Evolutionary conservation across 2,888 invertebrate species (phyloP).

Genomic region (Eupithecia inturbata): DNA sequence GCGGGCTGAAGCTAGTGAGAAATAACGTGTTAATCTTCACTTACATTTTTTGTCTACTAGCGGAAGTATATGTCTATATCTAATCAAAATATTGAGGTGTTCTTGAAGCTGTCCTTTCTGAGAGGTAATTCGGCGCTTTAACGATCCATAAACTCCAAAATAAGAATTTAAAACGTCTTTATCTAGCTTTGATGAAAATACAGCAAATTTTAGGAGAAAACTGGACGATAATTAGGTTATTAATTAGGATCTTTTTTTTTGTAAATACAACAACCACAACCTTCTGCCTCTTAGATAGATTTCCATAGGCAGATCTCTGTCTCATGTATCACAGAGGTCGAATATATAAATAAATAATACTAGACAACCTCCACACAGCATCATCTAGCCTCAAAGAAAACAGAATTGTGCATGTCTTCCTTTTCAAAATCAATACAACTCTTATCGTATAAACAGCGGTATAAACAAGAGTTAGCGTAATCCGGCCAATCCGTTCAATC

Average conservation of each 20-base stretch:
- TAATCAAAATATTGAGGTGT: background rate
- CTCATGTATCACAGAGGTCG: too few species aligned
- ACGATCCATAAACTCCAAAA: conserved; percentile 29
- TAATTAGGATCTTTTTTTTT: too few species aligned
- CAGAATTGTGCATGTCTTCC: background rate
- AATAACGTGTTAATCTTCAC: too few species aligned
- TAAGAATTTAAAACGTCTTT: conserved; percentile 34
- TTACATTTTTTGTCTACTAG: too few species aligned
- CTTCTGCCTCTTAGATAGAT: background rate
- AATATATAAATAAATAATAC: background rate
- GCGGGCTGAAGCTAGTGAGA: too few species aligned
- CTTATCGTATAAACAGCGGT: conserved; percentile 33
- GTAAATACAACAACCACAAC: background rate
- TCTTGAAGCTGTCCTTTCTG: background rate
- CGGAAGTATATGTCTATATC: too few species aligned
- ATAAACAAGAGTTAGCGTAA: conserved; percentile 38
- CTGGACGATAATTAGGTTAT: background rate
- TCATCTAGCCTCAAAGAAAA: background rate
- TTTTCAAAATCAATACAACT: conserved; percentile 28
- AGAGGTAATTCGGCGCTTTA: conserved; percentile 27
- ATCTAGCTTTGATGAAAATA: conserved; percentile 15
- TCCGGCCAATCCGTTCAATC: conserved; percentile 32
- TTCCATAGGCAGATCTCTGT: too few species aligned
- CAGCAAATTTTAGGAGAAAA: background rate
- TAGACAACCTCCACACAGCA: background rate